These are phyloP conservation scores for Phasianus colchicus DNA, from an alignment of 2,113 vertebrate species.

Conservation along the genomic window DNA sequence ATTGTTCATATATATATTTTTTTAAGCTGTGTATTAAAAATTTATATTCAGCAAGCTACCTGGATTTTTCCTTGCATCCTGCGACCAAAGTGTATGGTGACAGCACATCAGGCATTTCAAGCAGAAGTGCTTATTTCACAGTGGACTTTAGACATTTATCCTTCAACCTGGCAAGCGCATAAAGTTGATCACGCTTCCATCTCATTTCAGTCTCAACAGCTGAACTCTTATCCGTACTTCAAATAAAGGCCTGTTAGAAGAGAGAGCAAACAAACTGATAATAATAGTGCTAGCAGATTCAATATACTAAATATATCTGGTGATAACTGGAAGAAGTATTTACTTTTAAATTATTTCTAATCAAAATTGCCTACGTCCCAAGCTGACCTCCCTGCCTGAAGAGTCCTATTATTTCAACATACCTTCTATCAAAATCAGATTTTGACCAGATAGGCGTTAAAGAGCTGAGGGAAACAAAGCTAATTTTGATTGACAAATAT, in stretches of 20 bases:
- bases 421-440: neutral
- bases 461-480: neutral
- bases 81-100: neutral
- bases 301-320: neutral
- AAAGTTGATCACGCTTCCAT: neutral
- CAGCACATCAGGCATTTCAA: neutral
- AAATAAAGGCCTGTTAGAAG: neutral
- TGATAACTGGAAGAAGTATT: neutral
- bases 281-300: neutral
- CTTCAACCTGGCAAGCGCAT: neutral
- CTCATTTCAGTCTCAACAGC: neutral
- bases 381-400: neutral
- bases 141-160: neutral
- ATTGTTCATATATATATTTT: constrained; percentile 34
- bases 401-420: neutral
- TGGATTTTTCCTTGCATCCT: constrained; percentile 4
- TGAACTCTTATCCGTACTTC: neutral
- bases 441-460: neutral
- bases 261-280: constrained; percentile 18
- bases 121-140: neutral
- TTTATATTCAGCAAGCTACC: neutral
- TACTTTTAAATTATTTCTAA: neutral
- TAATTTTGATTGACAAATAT: rapidly evolving
- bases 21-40: constrained; percentile 59
- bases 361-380: neutral